Conservation (phyloP, 1,140 invertebrate genomes). For the Trialeurodes vaporariorum region DNA sequence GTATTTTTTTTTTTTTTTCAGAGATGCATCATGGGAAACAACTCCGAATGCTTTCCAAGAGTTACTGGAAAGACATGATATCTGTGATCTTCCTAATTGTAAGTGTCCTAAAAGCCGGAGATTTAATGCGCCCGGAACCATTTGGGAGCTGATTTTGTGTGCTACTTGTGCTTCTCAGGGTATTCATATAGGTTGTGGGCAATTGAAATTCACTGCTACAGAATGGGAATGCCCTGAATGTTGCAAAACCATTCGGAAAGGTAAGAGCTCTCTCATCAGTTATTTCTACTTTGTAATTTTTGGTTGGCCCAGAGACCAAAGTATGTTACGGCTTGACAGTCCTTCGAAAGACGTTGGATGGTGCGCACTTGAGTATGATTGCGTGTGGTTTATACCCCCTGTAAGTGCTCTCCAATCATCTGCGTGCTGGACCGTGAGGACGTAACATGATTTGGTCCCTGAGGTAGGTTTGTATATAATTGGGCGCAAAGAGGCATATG, state of each 20-base stretch:
- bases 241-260: neutral
- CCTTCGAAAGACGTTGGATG: too few species aligned
- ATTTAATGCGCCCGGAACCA: slow-evolving; percentile 36
- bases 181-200: slow-evolving; percentile 40
- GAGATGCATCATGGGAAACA: slow-evolving; percentile 56
- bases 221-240: neutral
- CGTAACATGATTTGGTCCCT: too few species aligned
- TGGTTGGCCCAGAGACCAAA: too few species aligned
- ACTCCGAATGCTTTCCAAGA: slow-evolving; percentile 51
- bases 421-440: too few species aligned
- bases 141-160: slow-evolving; percentile 44
- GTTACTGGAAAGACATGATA: slow-evolving; percentile 41
- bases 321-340: too few species aligned
- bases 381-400: too few species aligned
- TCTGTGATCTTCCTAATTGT: slow-evolving; percentile 45
- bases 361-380: too few species aligned
- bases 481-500: too few species aligned
- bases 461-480: too few species aligned
- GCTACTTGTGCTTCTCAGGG: slow-evolving; percentile 44
- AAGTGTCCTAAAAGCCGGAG: slow-evolving; percentile 43
- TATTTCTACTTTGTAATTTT: too few species aligned
- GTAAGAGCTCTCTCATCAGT: neutral
- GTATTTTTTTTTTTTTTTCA: too few species aligned
- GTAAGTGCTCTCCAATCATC: too few species aligned
- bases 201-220: slow-evolving; percentile 26